These are phyloP conservation scores for Aporophyla nigra DNA, from an alignment of 2,888 invertebrate genomes.

Conservation along the genomic window DNA sequence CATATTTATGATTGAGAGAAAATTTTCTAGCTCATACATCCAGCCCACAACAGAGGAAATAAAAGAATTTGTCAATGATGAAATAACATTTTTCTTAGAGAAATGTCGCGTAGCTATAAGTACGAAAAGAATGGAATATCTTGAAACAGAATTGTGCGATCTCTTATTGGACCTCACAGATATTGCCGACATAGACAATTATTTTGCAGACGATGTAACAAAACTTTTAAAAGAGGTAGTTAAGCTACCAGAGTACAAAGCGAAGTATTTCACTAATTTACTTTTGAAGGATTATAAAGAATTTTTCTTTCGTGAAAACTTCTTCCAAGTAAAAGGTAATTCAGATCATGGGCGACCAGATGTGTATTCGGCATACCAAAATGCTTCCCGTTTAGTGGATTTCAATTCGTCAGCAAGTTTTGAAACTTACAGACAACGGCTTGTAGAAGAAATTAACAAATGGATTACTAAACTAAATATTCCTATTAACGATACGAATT, in stretches of 20 bases:
- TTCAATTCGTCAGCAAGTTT: constrained; percentile 16
- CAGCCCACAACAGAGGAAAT: constrained; percentile 58
- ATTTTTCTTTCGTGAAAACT: constrained; percentile 53
- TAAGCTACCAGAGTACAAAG: constrained; percentile 56
- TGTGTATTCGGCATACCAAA: constrained; percentile 31
- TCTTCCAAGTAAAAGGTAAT: constrained; percentile 28
- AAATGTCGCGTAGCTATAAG: constrained; percentile 44
- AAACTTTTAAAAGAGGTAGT: constrained; percentile 40
- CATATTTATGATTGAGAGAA: constrained; percentile 53
- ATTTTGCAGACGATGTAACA: constrained; percentile 26
- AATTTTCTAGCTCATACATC: constrained; percentile 33
- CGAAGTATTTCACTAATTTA: constrained; percentile 52
- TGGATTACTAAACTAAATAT: constrained; percentile 50
- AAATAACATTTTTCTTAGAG: constrained; percentile 55
- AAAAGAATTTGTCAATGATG: constrained; percentile 58
- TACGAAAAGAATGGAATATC: constrained; percentile 30
- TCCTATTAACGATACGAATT: constrained; percentile 18
- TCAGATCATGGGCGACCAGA: constrained; percentile 24
- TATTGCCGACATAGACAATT: constrained; percentile 43
- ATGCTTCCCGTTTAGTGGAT: background rate
- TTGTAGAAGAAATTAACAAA: constrained; percentile 46
- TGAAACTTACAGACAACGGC: constrained; percentile 35
- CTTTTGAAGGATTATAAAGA: constrained; percentile 58
- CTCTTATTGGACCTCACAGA: constrained; percentile 46
- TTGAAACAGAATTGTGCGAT: constrained; percentile 51